Conservation (phyloP, 2,797 vertebrate species). For the Percopsis omiscomaycus region DNA sequence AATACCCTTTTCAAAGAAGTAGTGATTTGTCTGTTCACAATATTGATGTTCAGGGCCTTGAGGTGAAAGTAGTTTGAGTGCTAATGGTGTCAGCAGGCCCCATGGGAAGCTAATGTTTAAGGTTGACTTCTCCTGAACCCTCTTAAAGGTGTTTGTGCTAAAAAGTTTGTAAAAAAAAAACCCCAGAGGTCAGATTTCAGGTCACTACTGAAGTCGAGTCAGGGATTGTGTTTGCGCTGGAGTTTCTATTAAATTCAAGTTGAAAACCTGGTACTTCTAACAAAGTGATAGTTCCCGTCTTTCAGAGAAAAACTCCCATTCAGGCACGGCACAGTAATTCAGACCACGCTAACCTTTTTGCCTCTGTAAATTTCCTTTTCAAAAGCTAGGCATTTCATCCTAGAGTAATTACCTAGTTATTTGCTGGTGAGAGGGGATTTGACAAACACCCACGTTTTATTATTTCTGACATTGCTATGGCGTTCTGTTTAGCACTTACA, state of each 20-base stretch:
- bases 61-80: neutral
- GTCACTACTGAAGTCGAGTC: neutral
- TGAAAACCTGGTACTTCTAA: constrained; percentile 30
- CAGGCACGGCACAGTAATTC: constrained; percentile 33
- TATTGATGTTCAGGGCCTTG: neutral
- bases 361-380: constrained; percentile 22
- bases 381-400: constrained; percentile 13
- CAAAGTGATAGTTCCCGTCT: constrained; percentile 24
- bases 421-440: constrained; percentile 32
- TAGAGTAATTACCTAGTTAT: constrained; percentile 45
- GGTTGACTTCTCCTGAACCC: constrained; percentile 4
- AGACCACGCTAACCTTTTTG: constrained; percentile 36
- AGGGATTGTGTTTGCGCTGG: constrained; percentile 9
- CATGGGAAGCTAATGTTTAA: neutral
- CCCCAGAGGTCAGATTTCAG: constrained; percentile 9
- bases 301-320: constrained; percentile 25
- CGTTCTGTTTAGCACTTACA: constrained; percentile 17
- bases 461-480: constrained; percentile 46
- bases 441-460: constrained; percentile 40
- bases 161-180: neutral
- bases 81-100: neutral
- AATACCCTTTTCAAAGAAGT: neutral
- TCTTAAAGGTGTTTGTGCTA: neutral
- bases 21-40: neutral
- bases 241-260: constrained; percentile 27